phyloP scores from a whole-genome alignment of 2,113 vertebrate genomes.

The Pandion haliaetus region DNA sequence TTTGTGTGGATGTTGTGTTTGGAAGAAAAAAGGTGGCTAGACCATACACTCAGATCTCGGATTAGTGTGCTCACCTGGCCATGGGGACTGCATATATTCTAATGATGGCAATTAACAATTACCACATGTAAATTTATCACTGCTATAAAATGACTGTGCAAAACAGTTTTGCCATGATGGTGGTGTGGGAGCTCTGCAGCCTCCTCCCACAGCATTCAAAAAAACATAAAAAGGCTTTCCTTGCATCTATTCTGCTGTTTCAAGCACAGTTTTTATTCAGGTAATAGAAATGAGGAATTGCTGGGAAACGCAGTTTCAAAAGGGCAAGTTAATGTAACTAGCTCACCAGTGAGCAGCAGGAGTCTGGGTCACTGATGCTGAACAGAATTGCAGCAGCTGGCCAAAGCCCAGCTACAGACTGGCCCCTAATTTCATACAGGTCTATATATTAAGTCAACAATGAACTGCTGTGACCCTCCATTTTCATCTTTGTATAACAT shows the following conservation, averaged over 20 bases:
- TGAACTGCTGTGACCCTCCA: background rate
- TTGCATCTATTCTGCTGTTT: background rate
- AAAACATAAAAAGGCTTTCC: background rate
- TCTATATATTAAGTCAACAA: background rate
- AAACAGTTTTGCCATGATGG: background rate
- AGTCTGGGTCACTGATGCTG: background rate
- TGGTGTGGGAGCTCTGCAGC: background rate
- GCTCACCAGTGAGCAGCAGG: rapidly evolving
- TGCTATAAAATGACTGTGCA: background rate
- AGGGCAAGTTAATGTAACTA: background rate
- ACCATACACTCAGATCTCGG: background rate
- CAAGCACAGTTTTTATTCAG: background rate
- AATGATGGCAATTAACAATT: background rate
- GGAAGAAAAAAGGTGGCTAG: background rate
- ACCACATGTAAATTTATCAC: background rate
- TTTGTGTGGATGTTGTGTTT: background rate
- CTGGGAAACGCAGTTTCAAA: background rate
- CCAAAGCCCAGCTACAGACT: background rate
- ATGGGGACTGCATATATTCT: background rate
- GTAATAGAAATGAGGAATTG: background rate
- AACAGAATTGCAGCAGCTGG: background rate
- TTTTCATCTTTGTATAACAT: background rate
- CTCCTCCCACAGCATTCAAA: background rate
- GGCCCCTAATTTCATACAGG: background rate
- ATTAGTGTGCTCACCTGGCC: background rate